Evolutionary conservation across 2,888 invertebrate genomes (phyloP), one percentile per base, ranked within the genome.

Genomic region (Hemistola chrysoprasaria): DNA sequence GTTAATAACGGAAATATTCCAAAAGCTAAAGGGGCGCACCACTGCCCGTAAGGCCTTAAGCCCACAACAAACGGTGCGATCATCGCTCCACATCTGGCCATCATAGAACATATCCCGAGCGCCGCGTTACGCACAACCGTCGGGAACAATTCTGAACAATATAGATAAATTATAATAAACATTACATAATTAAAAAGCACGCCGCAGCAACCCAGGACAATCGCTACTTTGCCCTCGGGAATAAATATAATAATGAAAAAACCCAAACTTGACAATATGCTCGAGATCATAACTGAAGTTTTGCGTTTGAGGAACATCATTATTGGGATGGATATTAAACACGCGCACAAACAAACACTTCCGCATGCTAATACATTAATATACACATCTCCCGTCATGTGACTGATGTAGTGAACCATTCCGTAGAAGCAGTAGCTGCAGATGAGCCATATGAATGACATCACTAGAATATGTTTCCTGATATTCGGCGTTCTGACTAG

Each of bases 81-180:
- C 90, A 97, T 95, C 0, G 95, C 95, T 3, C 97, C 97, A 20
- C 96, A 66, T 50, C 97, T 90, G 0, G 96, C 96, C 67, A 93
- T 92, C 92, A 95, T 94, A 0, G 96, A 97, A 23, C 94, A 93
- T 7, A 94, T 90, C 2, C 97, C 97, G 54, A 97, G 90, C 0
- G 95, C 97, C 33, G 94, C 93, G 65, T 96, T 97, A 5, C 97
- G 90, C 1, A 96, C 93, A 5, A 95, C 93, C 0, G 97, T 97
- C 0, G 97, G 97, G 68, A 96, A 97, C 52, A 96, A 83, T 80
- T 97, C 97, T 0, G 95, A 94, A 6, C 94, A 93, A 76, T 94
- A 96, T 20, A 97, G 90, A 70, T 96, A 97, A 5, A 93, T 92
- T 1, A 95, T 93, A 1, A 95, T 93, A 66, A 97, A 97, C 3